Evolutionary conservation across 2,113 vertebrate species (phyloP).

Genomic region (Parus major): DNA sequence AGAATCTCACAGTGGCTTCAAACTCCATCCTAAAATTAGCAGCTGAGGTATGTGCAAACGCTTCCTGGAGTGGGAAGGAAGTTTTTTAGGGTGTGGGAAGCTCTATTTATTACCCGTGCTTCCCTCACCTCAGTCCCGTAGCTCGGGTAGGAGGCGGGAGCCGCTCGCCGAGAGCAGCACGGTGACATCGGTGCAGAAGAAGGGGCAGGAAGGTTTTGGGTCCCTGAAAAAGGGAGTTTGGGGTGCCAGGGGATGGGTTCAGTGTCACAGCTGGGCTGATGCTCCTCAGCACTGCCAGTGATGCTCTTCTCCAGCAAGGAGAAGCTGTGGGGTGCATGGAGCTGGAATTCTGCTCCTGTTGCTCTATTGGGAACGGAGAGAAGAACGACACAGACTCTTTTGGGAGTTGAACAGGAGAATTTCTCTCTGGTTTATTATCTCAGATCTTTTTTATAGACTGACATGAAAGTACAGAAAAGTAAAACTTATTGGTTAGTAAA

Average conservation of each 20-base stretch:
- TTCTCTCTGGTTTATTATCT: no score
- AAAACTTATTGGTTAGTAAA: no score
- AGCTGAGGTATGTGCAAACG: neutral
- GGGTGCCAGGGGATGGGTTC: neutral
- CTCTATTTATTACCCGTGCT: neutral
- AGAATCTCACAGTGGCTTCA: neutral
- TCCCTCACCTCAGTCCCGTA: neutral
- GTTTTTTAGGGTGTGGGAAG: neutral
- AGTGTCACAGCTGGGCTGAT: neutral
- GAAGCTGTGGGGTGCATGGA: accelerated
- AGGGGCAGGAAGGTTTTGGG: neutral
- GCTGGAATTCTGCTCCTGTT: neutral
- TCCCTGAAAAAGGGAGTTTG: accelerated
- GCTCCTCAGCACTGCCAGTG: neutral
- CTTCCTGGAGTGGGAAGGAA: slow-evolving; percentile 8
- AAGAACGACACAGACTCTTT: no score
- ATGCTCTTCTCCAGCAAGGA: neutral
- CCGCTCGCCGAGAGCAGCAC: accelerated
- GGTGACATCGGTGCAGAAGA: accelerated
- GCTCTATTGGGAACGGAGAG: no score
- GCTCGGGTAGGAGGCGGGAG: neutral
- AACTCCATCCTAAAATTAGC: neutral
- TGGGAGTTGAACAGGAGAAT: no score
- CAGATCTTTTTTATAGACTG: no score
- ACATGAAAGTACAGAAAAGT: no score